Evolutionary conservation across 2,888 invertebrate species (phyloP), one percentile per base, ranked within the genome.

Genomic region (Creontiades dilutus): DNA sequence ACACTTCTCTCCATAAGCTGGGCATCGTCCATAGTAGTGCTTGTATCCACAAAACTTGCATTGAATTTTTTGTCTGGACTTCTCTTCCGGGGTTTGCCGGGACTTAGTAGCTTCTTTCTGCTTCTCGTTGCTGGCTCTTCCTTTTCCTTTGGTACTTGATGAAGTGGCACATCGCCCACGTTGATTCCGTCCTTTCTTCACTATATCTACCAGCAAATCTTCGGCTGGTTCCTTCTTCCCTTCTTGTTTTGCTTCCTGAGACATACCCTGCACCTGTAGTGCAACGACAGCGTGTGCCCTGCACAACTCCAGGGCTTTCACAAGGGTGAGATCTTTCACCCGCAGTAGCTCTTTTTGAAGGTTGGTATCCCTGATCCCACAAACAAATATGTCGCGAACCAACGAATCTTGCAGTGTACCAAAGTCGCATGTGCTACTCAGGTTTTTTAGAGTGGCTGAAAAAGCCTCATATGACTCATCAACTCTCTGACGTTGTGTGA

Each of bases 41-140:
- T 9, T 4, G 47, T 75, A 86, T 12, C 86, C 86, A 86, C 86
- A 86, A 75, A 86, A 86, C 16, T 86, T 86, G 46, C 86, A 86
- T 68, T 19, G n/a, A n/a, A n/a, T n/a, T 68, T 12, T 68, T n/a
- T 68, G 68, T 68, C 16, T 68, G 16, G 68, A 7, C 9, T 16
- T 68, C 7, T 68, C 68, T 68, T 9, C 68, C 7, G 9, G 68
- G 9, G 11, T n/a, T 68, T 68, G 68, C 16, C 68, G n/a, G n/a
- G n/a, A n/a, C n/a, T n/a, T n/a, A n/a, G n/a, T n/a, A n/a, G n/a
- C n/a, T n/a, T n/a, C n/a, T n/a, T n/a, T n/a, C n/a, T n/a, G 68
- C 68, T 68, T 68, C 19, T 68, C 68, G 16, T 68, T 68, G 68
- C 23, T 7, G 9, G 68, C 16, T 68, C 9, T n/a, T 16, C 9